phyloP scores from a whole-genome alignment of 2,888 invertebrate species.

The Melinopterus prodromus region DNA sequence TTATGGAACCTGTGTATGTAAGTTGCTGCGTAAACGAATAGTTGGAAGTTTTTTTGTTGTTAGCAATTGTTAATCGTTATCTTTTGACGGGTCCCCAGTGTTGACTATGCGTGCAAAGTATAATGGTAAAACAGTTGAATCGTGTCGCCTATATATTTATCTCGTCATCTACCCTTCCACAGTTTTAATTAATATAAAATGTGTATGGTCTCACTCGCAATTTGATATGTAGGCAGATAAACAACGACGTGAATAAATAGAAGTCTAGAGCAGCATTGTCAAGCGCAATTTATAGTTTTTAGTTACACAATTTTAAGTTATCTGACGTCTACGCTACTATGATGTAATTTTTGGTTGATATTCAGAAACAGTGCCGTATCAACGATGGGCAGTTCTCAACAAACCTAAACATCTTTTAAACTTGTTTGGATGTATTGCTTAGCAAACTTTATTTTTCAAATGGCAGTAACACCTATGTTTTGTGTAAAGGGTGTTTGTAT shows the following conservation, averaged over 20 bases:
- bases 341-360: not conserved
- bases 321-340: not conserved
- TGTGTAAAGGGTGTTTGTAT: too few relatives aligned
- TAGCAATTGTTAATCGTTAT: not conserved
- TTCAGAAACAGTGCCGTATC: too few relatives aligned
- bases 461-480: too few relatives aligned
- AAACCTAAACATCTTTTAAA: too few relatives aligned
- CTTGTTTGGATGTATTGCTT: too few relatives aligned
- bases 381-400: too few relatives aligned
- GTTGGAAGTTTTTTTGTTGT: not conserved
- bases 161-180: not conserved
- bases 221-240: not conserved
- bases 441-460: too few relatives aligned
- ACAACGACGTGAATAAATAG: constrained; percentile 4
- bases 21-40: not conserved
- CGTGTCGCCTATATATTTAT: not conserved
- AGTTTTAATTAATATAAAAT: not conserved
- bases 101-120: not conserved
- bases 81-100: not conserved
- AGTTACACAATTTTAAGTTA: not conserved
- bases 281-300: not conserved
- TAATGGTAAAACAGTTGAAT: not conserved
- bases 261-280: not conserved
- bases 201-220: not conserved
- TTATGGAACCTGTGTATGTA: not conserved